Conservation (phyloP, 1,140 invertebrate genomes). For the Leptopilina clavipes region DNA sequence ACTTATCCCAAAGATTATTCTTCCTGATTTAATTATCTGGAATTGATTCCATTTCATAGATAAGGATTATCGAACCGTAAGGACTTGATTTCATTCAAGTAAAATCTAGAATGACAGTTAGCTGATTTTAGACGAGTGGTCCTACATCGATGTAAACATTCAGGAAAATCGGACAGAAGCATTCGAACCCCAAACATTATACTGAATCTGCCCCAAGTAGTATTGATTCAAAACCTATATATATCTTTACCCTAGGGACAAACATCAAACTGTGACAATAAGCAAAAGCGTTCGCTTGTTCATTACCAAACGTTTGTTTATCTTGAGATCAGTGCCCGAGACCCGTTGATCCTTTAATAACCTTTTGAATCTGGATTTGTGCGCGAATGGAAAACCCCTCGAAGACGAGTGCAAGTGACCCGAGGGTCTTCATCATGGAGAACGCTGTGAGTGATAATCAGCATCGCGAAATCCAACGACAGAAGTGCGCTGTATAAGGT, state of each 20-base stretch:
- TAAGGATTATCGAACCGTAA: neutral
- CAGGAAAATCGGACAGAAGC: neutral
- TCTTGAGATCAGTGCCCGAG: constrained; percentile 56
- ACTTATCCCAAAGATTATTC: neutral
- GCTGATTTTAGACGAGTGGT: neutral
- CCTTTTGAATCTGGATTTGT: constrained; percentile 46
- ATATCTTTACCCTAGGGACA: neutral
- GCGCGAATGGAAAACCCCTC: constrained; percentile 35
- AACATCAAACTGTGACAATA: constrained; percentile 12
- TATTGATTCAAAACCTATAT: neutral
- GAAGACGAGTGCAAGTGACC: constrained; percentile 24
- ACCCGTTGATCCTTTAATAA: constrained; percentile 62
- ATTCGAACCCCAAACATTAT: neutral
- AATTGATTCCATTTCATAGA: neutral
- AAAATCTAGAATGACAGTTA: neutral
- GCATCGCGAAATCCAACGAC: constrained; percentile 31
- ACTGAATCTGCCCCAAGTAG: neutral
- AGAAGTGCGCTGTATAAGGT: constrained; percentile 23
- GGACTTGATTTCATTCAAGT: neutral
- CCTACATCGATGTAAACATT: neutral
- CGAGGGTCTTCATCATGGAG: constrained; percentile 40
- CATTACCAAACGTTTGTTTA: constrained; percentile 62
- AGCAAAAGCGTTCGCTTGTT: constrained; percentile 42
- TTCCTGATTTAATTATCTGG: neutral
- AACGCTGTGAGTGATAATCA: constrained; percentile 51